Percentiles rank a stretch among this genome's conserved stretches.
Evolutionary conservation across 1,140 invertebrate genomes (phyloP).

Genomic region (Drosophila ironensis): DNA sequence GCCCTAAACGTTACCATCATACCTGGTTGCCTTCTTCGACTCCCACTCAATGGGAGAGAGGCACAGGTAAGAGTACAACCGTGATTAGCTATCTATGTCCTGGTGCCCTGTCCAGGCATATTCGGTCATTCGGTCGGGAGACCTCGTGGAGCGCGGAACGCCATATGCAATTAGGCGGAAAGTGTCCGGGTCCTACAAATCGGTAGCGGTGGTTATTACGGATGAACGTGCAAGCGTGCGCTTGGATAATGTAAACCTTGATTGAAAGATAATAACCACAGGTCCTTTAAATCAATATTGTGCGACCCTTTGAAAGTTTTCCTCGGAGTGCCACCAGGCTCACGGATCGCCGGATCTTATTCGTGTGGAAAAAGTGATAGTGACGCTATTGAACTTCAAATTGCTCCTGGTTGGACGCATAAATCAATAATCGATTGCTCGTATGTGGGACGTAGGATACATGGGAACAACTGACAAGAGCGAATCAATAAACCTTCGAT

Average conservation of each 20-base stretch:
- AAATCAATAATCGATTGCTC: conserved; percentile 75
- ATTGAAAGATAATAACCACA: conserved; percentile 27
- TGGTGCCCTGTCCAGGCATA: conserved; percentile 22
- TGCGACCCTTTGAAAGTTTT: neutral
- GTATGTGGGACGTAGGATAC: neutral
- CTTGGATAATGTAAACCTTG: conserved; percentile 29
- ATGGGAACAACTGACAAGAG: conserved; percentile 15
- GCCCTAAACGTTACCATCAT: neutral
- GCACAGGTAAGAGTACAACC: conserved; percentile 7
- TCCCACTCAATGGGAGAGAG: conserved; percentile 10
- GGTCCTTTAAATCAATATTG: conserved; percentile 29
- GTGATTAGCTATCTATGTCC: conserved; percentile 44
- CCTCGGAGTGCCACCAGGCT: neutral
- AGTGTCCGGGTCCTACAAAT: conserved; percentile 9
- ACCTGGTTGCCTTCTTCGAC: neutral
- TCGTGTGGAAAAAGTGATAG: neutral
- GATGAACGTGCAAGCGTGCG: conserved; percentile 43
- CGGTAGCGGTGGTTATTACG: conserved; percentile 15
- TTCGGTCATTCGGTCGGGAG: conserved; percentile 58
- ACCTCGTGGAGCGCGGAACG: conserved; percentile 4
- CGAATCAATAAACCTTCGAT: conserved; percentile 75
- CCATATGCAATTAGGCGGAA: conserved; percentile 10
- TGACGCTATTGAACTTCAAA: neutral
- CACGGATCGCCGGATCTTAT: neutral
- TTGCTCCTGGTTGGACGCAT: conserved; percentile 2